Base-by-base conservation (phyloP, 2,113 vertebrate species). In the Emydocephalus ijimae region DNA sequence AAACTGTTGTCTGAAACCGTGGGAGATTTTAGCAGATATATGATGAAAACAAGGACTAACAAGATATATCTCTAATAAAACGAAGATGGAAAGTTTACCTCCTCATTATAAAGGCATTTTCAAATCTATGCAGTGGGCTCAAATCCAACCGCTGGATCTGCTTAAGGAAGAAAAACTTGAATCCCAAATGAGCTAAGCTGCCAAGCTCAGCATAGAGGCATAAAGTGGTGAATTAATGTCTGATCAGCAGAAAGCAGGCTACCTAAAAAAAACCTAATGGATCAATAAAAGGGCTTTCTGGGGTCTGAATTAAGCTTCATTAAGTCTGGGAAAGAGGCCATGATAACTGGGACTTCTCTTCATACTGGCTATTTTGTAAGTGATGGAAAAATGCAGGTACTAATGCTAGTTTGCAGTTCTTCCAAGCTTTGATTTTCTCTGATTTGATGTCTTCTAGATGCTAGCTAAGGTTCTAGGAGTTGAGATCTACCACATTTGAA, bases 181-280 rank as follows among this genome's bases (percentile, higher is more conserved):
- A 93, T 93, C 74, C 61, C 45, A 87, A 64, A 93, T 90, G 89
- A 64, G 81, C 55, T 81, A 90, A 45, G 48, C 12, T 92, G 61
- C 87, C 91, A 88, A 45, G 61, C 59, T 92, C 91, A 92, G 91
- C 61, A 81, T 39, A 29, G 50, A 56, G 87, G n/a, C 29, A 92
- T 61, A n/a, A 59, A n/a, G 48, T 86, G 69, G 24, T 59, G 88
- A 90, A 23, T 92, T 52, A 61, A 87, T 90, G n/a, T 57, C n/a
- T 64, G 55, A 39, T 90, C 50, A 86, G 88, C 5, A 87, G n/a
- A 34, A 86, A 87, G 45, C n/a, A 54, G 56, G 2, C 18, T 39
- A 5, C 20, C 6, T 48, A 39, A 85, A 89, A 89, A 48, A 90
- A 56, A 48, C n/a, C 23, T 12, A 55, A 23, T 54, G 85, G 56